Conservation (phyloP, 2,888 invertebrate species). For the Petrolisthes manimaculis region DNA sequence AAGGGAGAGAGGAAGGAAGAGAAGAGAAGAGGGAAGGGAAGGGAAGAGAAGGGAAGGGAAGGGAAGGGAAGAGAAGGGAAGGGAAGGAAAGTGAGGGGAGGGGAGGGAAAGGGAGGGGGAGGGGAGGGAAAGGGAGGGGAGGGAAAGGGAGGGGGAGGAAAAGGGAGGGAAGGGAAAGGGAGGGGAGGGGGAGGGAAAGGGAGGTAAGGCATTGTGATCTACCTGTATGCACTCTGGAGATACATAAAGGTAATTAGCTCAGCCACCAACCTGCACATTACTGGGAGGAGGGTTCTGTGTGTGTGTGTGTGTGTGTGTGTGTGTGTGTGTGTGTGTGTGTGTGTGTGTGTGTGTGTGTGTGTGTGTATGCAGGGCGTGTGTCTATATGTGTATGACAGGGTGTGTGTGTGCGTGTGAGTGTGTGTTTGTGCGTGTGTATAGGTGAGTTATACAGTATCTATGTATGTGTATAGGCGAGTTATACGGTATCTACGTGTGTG, state of each 20-base stretch:
- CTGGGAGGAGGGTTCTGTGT: background rate
- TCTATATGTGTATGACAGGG: too few relatives aligned
- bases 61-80: background rate
- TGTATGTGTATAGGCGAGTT: background rate
- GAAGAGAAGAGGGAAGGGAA: background rate
- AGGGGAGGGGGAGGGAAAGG: background rate
- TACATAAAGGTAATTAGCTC: background rate
- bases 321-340: constrained; percentile 37
- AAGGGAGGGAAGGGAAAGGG: background rate
- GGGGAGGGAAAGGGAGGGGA: background rate
- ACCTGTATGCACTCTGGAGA: background rate
- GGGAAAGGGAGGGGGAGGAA: background rate
- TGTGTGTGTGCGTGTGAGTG: too few relatives aligned
- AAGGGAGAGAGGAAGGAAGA: constrained; percentile 12
- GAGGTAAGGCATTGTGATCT: too few relatives aligned
- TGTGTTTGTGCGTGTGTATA: too few relatives aligned
- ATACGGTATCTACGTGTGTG: background rate
- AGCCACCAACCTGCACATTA: background rate
- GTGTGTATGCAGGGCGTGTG: constrained; percentile 20
- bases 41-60: constrained; percentile 17
- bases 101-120: background rate
- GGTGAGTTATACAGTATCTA: too few relatives aligned
- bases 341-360: constrained; percentile 37
- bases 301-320: constrained; percentile 33
- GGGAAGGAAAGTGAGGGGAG: background rate